Evolutionary conservation across 2,797 vertebrate species (phyloP).

Genomic region (Glyptemys insculpta): DNA sequence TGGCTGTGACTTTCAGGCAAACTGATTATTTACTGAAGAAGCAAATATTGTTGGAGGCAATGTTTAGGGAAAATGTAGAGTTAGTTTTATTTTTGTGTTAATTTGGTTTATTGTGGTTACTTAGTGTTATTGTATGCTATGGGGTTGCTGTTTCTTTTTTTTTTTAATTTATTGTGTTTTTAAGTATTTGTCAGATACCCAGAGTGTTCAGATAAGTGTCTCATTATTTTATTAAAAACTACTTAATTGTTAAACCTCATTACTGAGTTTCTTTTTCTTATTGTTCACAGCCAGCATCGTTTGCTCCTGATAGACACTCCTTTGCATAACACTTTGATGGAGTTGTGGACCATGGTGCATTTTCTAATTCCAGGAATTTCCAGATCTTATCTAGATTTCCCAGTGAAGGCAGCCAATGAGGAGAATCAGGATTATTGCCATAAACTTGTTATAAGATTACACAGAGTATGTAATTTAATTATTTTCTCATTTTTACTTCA

Average conservation of each 20-base stretch:
- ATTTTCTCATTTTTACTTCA: not conserved
- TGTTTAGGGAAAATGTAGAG: not conserved
- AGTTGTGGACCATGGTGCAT: conserved; percentile 95
- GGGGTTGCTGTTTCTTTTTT: not conserved
- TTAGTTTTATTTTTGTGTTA: not conserved
- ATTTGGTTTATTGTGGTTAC: not conserved
- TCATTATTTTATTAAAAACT: not conserved
- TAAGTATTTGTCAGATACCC: not conserved
- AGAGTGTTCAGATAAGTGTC: not conserved
- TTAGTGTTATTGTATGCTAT: not conserved
- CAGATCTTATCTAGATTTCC: conserved; percentile 90
- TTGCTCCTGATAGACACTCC: conserved; percentile 92
- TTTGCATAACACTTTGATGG: conserved; percentile 92
- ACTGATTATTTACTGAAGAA: not conserved
- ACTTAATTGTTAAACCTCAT: not conserved
- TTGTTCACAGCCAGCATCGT: conserved; percentile 87
- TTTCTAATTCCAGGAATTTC: conserved; percentile 94
- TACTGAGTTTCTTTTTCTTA: not conserved
- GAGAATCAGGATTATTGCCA: conserved; percentile 96
- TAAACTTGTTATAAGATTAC: conserved; percentile 93
- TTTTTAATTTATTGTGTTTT: not conserved
- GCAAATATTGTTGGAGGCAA: not conserved
- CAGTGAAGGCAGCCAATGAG: conserved; percentile 91
- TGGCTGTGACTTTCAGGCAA: not conserved
- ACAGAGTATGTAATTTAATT: conserved; percentile 86